Percentiles rank a stretch among this genome's conserved stretches.
Conservation (phyloP, 2,888 invertebrate genomes). For the Brachylomia viminalis region DNA sequence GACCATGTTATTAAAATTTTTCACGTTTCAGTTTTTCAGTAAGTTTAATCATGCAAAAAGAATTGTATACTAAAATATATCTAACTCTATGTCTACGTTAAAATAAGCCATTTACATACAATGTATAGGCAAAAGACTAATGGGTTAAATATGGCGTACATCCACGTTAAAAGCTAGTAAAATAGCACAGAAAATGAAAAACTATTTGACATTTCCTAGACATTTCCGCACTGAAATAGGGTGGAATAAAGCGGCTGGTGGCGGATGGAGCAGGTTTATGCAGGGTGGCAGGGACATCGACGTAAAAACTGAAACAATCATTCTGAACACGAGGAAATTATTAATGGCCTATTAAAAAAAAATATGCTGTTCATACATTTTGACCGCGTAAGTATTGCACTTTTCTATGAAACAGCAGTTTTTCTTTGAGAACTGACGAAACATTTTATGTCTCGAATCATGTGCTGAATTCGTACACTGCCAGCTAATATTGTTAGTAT, state of each 20-base stretch:
- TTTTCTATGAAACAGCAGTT: no score
- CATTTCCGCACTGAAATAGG: neutral
- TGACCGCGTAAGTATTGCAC: no score
- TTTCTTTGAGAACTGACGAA: no score
- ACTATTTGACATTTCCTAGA: slow-evolving; percentile 9
- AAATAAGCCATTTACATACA: neutral
- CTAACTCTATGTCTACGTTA: neutral
- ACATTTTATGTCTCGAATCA: no score
- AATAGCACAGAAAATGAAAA: neutral
- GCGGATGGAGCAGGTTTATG: neutral
- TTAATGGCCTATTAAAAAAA: no score
- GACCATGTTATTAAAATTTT: neutral
- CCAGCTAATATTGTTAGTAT: slow-evolving; percentile 2
- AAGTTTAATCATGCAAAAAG: neutral
- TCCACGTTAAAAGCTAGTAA: neutral
- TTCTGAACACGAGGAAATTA: no score
- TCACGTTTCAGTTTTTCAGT: neutral
- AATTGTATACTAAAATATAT: neutral
- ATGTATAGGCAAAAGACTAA: neutral
- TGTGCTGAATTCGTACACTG: neutral
- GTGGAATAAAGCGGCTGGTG: neutral
- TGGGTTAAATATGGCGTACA: neutral
- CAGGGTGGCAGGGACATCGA: no score
- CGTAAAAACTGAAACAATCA: no score
- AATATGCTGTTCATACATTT: no score